Evolutionary conservation across 1,140 invertebrate genomes (phyloP).

Genomic region (Chionoecetes opilio): DNA sequence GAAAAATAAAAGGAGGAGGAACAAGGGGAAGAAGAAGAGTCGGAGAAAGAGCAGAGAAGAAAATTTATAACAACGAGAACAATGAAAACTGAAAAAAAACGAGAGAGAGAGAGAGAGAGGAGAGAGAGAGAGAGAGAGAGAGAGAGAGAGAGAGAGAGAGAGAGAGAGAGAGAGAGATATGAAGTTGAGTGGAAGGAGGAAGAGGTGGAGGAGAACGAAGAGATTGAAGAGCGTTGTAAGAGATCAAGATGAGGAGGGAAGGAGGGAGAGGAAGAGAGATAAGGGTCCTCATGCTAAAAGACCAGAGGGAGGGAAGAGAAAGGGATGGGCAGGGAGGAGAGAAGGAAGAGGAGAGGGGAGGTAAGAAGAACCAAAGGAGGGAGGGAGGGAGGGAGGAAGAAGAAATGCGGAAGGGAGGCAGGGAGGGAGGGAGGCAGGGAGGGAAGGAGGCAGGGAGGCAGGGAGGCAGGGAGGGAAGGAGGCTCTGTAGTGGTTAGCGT

Average conservation of each 20-base stretch:
- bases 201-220: background rate
- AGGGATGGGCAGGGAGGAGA: background rate
- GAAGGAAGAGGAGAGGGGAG: background rate
- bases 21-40: background rate
- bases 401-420: background rate
- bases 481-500: background rate
- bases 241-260: background rate
- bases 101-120: background rate
- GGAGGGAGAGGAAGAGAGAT: background rate
- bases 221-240: conserved; percentile 14
- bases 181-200: too few species aligned
- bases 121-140: too few species aligned
- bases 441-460: background rate
- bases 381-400: background rate
- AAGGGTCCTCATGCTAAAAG: conserved; percentile 5
- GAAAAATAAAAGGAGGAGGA: background rate
- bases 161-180: too few species aligned
- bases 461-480: background rate
- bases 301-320: conserved; percentile 1
- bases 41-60: background rate
- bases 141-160: too few species aligned
- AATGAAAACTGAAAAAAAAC: background rate
- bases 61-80: too few species aligned
- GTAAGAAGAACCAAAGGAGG: background rate
- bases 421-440: background rate